Evolutionary conservation across 2,888 invertebrate species (phyloP).

Genomic region (Meghimatium bilineatum): DNA sequence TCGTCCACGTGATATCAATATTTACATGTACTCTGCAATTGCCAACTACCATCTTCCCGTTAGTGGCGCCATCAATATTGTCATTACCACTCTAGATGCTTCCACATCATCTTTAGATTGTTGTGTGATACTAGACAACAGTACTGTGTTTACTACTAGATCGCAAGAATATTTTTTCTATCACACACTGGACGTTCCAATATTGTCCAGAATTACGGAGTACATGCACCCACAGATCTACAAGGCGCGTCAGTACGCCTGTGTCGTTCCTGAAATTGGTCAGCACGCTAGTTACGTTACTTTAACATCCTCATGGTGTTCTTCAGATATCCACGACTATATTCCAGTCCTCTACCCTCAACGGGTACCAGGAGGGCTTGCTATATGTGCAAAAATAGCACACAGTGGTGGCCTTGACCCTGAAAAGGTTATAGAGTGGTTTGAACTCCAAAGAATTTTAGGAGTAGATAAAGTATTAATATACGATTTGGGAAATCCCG

Average conservation of each 20-base stretch:
- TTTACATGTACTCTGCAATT: slow-evolving; percentile 52
- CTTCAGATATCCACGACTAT: slow-evolving; percentile 40
- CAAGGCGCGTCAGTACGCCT: slow-evolving; percentile 33
- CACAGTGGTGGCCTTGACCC: slow-evolving; percentile 48
- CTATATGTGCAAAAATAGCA: slow-evolving; percentile 50
- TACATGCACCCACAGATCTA: slow-evolving; percentile 24
- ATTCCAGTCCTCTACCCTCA: slow-evolving; percentile 34
- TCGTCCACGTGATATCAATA: slow-evolving; percentile 14
- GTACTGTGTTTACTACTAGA: slow-evolving; percentile 27
- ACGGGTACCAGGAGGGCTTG: slow-evolving; percentile 38
- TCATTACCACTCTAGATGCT: slow-evolving; percentile 47
- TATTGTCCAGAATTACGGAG: slow-evolving; percentile 25
- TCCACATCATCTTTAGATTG: slow-evolving; percentile 25
- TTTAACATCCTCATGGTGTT: slow-evolving; percentile 34
- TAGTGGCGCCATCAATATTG: slow-evolving; percentile 43
- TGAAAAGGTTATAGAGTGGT: slow-evolving; percentile 53
- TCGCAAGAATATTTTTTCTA: slow-evolving; percentile 41
- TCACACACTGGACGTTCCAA: slow-evolving; percentile 34
- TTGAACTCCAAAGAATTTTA: slow-evolving; percentile 51
- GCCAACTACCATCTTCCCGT: slow-evolving; percentile 44
- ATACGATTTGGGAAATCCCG: slow-evolving; percentile 44
- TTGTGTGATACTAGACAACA: slow-evolving; percentile 45
- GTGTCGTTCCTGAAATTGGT: slow-evolving; percentile 45
- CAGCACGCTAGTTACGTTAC: slow-evolving; percentile 42
- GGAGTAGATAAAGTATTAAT: slow-evolving; percentile 52